Evolutionary conservation across 1,140 invertebrate genomes (phyloP).

Genomic region (Drosophila sturtevanti): DNA sequence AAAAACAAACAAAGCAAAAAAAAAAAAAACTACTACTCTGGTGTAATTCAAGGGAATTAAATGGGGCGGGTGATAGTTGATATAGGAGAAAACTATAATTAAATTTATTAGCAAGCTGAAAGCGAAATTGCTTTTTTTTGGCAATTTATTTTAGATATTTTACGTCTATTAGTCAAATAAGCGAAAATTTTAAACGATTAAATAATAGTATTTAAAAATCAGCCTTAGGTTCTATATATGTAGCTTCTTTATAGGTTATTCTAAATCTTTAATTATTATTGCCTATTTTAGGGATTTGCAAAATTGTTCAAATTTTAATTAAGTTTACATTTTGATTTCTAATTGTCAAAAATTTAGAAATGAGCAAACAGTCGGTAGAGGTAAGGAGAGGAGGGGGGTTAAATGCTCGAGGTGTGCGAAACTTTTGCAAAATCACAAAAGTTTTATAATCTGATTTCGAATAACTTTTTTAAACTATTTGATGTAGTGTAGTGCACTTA

Average conservation of each 20-base stretch:
- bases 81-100: background rate
- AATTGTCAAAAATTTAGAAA: background rate
- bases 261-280: background rate
- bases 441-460: slow-evolving; percentile 17
- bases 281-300: background rate
- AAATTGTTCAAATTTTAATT: background rate
- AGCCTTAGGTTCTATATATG: too few species aligned
- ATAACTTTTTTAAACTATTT: slow-evolving; percentile 38
- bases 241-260: too few species aligned
- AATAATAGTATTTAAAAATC: background rate
- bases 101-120: slow-evolving; percentile 6
- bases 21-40: too few species aligned
- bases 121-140: background rate
- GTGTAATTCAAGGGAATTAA: slow-evolving; percentile 23
- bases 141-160: slow-evolving; percentile 2
- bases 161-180: background rate
- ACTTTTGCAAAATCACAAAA: slow-evolving; percentile 19
- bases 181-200: background rate
- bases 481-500: background rate
- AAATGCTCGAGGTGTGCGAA: background rate
- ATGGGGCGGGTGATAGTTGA: background rate
- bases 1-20: slow-evolving; percentile 21
- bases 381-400: background rate
- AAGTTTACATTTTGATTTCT: background rate
- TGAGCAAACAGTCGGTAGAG: background rate